Base-by-base conservation (phyloP, 2,113 vertebrate genomes). In the Callospermophilus lateralis region DNA sequence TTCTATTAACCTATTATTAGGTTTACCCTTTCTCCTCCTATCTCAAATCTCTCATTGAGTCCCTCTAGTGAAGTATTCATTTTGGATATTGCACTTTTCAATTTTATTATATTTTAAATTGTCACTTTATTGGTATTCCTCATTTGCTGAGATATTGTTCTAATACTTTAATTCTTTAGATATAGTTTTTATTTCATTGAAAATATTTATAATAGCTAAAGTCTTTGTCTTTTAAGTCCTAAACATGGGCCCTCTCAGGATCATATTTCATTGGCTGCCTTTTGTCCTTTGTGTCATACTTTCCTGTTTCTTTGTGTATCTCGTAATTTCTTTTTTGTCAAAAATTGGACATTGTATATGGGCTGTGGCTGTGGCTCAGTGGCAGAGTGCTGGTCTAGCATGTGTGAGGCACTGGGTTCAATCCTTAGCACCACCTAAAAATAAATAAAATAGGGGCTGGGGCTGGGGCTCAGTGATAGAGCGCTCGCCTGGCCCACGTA, bases 21-120 rank as follows among this genome's bases (percentile, higher is more conserved):
- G 2, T 45, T 94, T 51, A 55, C 30, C 72, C 28, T 58, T 58
- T 58, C 55, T 58, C 55, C 55, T 58, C 6, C 55, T 20, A 24
- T 20, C 55, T 58, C 55, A 58, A 58, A 58, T 58, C 55, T 58
- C 6, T 58, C 55, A 58, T 8, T 58, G 19, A 58, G 55, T 19
- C 55, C 55, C 55, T 22, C 55, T 83, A 90, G 58, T 95, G 45
- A 76, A 61, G 51, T 76, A 93, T 95, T 95, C 13, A 86, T 93
- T 85, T 22, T 58, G 55, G 19, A 8, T 58, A 58, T 58, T 58
- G 20, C 77, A 72, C 34, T 76, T 95, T 81, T 72, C 53, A 93
- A 77, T 89, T 74, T 84, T 37, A 93, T 93, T 70, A 17, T 32
- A 81, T 78, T 86, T 45, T 80, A 80, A 88, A 70, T 95, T 95